Evolutionary conservation across 2,797 vertebrate genomes (phyloP).

Genomic region (Manis pentadactyla): DNA sequence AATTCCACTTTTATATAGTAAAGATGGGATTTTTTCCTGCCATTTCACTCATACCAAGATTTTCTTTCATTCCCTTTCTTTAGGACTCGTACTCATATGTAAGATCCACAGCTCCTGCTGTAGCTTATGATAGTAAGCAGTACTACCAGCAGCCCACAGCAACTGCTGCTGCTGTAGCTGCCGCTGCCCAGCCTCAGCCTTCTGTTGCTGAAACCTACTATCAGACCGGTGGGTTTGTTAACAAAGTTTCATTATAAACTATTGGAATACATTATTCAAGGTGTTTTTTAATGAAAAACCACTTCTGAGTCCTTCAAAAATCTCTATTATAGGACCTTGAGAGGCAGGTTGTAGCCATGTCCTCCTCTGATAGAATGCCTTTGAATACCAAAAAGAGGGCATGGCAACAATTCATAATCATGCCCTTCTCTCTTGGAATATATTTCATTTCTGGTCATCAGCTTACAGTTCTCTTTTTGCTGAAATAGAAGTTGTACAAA

Average conservation of each 20-base stretch:
- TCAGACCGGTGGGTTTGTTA: slow-evolving; percentile 92
- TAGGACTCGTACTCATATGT: slow-evolving; percentile 98
- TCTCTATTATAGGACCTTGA: background rate
- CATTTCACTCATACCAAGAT: background rate
- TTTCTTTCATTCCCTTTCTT: slow-evolving; percentile 66
- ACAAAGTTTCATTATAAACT: background rate
- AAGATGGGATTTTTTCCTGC: background rate
- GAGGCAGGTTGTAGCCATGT: background rate
- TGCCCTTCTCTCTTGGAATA: background rate
- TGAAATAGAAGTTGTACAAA: background rate
- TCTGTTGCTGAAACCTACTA: slow-evolving; percentile 98
- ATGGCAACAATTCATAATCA: background rate
- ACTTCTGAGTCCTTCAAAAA: background rate
- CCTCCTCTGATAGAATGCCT: background rate
- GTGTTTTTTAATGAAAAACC: slow-evolving; percentile 42
- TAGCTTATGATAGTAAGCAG: slow-evolving; percentile 97
- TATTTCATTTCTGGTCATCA: background rate
- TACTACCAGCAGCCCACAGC: slow-evolving; percentile 98
- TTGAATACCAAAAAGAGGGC: background rate
- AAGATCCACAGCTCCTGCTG: slow-evolving; percentile 95
- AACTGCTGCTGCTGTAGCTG: slow-evolving; percentile 92
- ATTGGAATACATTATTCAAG: background rate
- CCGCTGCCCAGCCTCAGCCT: slow-evolving; percentile 94
- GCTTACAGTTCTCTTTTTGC: background rate
- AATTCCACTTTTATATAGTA: slow-evolving; percentile 29